These are phyloP conservation scores for Aptenodytes patagonicus DNA, from an alignment of 2,113 vertebrate genomes.

Conservation along the genomic window DNA sequence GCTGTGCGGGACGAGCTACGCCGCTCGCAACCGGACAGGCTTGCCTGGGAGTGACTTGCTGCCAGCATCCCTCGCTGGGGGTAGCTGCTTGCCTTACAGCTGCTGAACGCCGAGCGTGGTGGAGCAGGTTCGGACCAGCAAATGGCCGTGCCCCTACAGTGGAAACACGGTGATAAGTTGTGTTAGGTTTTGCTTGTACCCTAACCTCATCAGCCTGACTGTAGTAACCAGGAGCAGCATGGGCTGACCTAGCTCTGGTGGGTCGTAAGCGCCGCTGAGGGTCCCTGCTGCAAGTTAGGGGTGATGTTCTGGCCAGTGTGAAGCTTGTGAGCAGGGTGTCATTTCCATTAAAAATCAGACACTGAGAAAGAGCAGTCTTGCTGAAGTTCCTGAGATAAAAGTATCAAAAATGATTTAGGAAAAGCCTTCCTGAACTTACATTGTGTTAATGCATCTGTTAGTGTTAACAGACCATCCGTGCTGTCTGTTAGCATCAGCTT, in stretches of 20 bases:
- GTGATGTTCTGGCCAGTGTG: not conserved
- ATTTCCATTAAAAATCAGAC: not conserved
- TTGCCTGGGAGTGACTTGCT: too few species aligned
- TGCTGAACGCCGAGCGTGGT: rapidly evolving
- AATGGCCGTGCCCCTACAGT: not conserved
- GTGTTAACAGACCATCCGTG: not conserved
- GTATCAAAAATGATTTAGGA: not conserved
- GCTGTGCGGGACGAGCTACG: rapidly evolving
- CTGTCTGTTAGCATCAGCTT: not conserved
- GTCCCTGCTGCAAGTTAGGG: not conserved
- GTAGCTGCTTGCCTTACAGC: rapidly evolving
- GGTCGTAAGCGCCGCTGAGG: not conserved
- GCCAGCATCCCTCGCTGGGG: rapidly evolving
- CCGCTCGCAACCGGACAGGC: rapidly evolving
- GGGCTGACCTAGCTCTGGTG: rapidly evolving
- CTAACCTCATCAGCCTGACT: not conserved
- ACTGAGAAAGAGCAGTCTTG: rapidly evolving
- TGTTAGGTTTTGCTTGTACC: not conserved
- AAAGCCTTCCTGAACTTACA: not conserved
- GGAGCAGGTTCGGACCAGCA: not conserved
- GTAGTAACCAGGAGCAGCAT: rapidly evolving
- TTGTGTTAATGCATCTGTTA: not conserved
- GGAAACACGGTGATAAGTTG: rapidly evolving
- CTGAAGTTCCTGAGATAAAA: not conserved
- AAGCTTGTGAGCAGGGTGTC: rapidly evolving